Percentiles rank a stretch among this genome's conserved stretches.
Conservation (phyloP, 1,140 invertebrate species). For the Drosophila pruinosa region DNA sequence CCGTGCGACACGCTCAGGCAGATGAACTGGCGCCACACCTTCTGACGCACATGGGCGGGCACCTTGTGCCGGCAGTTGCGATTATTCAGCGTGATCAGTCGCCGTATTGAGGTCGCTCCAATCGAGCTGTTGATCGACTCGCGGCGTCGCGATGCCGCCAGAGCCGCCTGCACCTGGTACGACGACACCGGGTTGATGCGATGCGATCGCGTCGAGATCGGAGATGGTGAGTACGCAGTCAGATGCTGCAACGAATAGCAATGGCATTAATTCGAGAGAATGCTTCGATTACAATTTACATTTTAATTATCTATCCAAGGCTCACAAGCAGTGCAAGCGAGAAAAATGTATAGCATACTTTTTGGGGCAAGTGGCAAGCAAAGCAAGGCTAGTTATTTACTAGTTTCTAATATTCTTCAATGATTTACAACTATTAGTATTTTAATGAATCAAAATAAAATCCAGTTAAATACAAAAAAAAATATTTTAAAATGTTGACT, state of each 20-base stretch:
- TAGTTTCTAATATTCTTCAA: too few species aligned
- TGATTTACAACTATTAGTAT: too few species aligned
- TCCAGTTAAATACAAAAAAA: too few species aligned
- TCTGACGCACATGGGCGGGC: constrained; percentile 84
- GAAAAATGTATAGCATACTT: neutral
- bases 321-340: too few species aligned
- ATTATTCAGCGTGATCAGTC: constrained; percentile 86
- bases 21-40: constrained; percentile 84
- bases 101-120: constrained; percentile 86
- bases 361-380: constrained; percentile 1
- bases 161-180: constrained; percentile 77
- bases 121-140: constrained; percentile 87
- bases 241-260: constrained; percentile 85
- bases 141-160: constrained; percentile 83
- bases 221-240: constrained; percentile 85
- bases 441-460: too few species aligned
- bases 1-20: constrained; percentile 85
- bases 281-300: too few species aligned
- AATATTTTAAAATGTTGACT: too few species aligned
- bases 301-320: too few species aligned
- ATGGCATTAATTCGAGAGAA: too few species aligned
- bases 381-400: too few species aligned
- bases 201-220: constrained; percentile 84
- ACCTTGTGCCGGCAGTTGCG: constrained; percentile 83
- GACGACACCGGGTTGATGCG: constrained; percentile 83